These are phyloP conservation scores for Manis crassicaudata DNA, from an alignment of 2,797 vertebrate species.

Conservation along the genomic window DNA sequence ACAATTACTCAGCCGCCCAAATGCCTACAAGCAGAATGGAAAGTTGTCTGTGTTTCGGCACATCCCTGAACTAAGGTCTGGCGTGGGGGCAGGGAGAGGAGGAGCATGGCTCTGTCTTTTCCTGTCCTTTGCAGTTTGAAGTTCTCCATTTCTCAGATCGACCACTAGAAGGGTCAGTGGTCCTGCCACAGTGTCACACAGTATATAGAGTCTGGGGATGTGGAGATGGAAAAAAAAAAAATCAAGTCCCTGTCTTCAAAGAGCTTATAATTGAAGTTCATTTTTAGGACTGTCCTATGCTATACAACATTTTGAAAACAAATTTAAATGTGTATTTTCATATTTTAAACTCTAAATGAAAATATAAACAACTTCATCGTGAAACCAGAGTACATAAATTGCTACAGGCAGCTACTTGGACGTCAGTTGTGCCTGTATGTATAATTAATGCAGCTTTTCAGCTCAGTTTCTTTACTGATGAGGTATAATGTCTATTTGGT, in stretches of 20 bases:
- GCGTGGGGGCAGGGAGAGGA: not conserved
- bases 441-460: not conserved
- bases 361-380: not conserved
- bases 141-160: not conserved
- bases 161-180: not conserved
- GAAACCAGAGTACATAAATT: not conserved
- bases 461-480: not conserved
- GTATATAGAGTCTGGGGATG: not conserved
- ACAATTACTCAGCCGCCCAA: slow-evolving; percentile 61
- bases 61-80: not conserved
- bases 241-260: not conserved
- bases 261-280: not conserved
- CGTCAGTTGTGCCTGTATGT: not conserved
- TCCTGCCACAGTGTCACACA: not conserved
- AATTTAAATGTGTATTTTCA: not conserved
- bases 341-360: not conserved
- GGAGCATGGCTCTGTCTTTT: not conserved
- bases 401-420: not conserved
- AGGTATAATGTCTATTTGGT: not conserved
- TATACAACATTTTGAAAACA: not conserved
- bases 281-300: not conserved
- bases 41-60: slow-evolving; percentile 17
- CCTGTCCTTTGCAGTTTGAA: not conserved
- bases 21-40: slow-evolving; percentile 22
- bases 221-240: not conserved